Base-by-base conservation (phyloP, 2,113 vertebrate genomes). In the Dasyornis broadbenti region DNA sequence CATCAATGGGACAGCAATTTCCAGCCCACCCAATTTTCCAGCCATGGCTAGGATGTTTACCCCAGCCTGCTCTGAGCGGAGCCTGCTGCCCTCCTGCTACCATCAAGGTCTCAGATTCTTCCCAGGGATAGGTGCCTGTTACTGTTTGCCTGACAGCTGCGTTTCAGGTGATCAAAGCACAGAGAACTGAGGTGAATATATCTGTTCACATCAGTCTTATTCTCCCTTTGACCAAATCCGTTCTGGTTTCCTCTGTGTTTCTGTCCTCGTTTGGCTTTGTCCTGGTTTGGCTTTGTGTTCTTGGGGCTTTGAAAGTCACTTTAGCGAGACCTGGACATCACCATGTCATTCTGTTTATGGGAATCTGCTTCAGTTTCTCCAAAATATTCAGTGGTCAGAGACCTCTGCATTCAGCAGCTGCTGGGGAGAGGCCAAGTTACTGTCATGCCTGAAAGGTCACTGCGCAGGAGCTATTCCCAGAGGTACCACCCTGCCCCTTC, bases 1-100 rank as follows among this genome's bases (percentile, higher is more conserved):
- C 35, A 13, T 21, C 30, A 11, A 0, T 1, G 17, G 39, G 27
- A 65, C 16, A 69, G 18, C 42, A 50, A 31, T n/a, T n/a, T n/a
- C n/a, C n/a, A n/a, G n/a, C n/a, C 14, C 15, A 3, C 3, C 35
- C 50, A 3, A 0, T 16, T 65, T 49, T 40, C 24, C 37, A 69
- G 0, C 7, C 16, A 11, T 2, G 15, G 19, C 15, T 23, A 4
- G 15, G 1, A 15, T 0, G 0, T n/a, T 69, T 70, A n/a, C 3
- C 15, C 7, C 22, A 11, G 10, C 30, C 57, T 35, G 35, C 24
- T 4, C 28, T 33, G 65, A 39, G 31, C 13, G 8, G 19, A 84
- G 9, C 37, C 22, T 42, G 3, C 37, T n/a, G 59, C 10, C 9
- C 17, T 89, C 65, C 24, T 23, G 13, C 14, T 75, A 2, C 15